Evolutionary conservation across 2,888 invertebrate species (phyloP), one percentile per base, ranked within the genome.

Genomic region (Mechanitis mazaeus): DNA sequence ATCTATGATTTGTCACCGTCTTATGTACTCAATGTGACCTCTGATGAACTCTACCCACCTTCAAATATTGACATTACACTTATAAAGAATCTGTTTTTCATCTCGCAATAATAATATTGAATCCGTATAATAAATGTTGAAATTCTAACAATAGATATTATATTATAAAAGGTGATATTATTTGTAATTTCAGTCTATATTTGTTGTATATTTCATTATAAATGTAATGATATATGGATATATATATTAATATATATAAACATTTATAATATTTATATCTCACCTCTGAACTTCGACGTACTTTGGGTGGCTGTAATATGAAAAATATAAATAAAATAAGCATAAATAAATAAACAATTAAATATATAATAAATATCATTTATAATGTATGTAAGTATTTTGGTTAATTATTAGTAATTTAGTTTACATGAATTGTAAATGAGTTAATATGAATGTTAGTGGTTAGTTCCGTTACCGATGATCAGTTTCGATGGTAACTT

Each of bases 271-370:
- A 46, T 12, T 46, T 20, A 20, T n/a, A 35, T 53, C 33, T 82
- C 72, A 82, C 83, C 80, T 76, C 71, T 80, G 75, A 68, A 80
- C 72, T 72, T 83, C 78, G 72, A 83, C 75, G 72, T 64, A 67
- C 64, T 75, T 75, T 70, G 73, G 71, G 65, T 74, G 68, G 69
- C 76, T 76, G 75, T 53, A 73, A 74, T 65, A 64, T 71, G 63
- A 65, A 12, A 57, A 63, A 38, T 66, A 67, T 63, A 68, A 62
- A 68, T 64, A 58, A 64, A 50, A 62, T 63, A 61, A 55, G 58
- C 59, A 33, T 11, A 56, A 53, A 57, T 53, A 42, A 31, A 20
- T 42, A 60, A 45, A 59, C 55, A 50, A 55, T 46, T 45, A 55
- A 9, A 35, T 56, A 33, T 33, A 57, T 54, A 35, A 31, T 38